Conservation (phyloP, 2,113 vertebrate genomes). For the Lathamus discolor region DNA sequence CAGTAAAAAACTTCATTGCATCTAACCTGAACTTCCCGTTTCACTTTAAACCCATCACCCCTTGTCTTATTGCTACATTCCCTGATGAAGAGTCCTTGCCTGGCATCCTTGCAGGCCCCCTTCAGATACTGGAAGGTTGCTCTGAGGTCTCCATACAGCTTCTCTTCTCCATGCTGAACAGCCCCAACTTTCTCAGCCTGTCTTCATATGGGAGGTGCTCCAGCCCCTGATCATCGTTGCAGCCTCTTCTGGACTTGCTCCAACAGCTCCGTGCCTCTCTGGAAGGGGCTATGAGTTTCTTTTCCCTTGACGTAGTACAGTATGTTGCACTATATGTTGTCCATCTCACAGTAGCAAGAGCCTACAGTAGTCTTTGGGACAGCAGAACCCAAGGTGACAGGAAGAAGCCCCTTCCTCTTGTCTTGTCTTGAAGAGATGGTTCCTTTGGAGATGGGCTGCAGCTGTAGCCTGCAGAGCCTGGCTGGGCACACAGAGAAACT, state of each 20-base stretch:
- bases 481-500: no score
- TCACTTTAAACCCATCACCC: background rate
- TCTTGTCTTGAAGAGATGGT: background rate
- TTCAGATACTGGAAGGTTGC: background rate
- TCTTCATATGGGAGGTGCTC: background rate
- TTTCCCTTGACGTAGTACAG: no score
- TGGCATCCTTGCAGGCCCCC: background rate
- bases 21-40: background rate
- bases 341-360: background rate
- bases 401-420: background rate
- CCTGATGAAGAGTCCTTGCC: background rate
- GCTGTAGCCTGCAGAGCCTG: background rate
- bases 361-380: no score
- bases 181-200: background rate
- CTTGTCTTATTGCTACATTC: background rate
- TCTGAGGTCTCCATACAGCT: background rate
- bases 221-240: background rate
- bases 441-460: background rate
- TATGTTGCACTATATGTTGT: background rate
- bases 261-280: background rate
- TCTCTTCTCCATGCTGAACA: background rate
- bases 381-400: background rate
- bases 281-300: background rate
- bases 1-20: background rate
- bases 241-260: background rate